Base-by-base conservation (phyloP, 2,113 vertebrate species). In the Ammodytes dubius region DNA sequence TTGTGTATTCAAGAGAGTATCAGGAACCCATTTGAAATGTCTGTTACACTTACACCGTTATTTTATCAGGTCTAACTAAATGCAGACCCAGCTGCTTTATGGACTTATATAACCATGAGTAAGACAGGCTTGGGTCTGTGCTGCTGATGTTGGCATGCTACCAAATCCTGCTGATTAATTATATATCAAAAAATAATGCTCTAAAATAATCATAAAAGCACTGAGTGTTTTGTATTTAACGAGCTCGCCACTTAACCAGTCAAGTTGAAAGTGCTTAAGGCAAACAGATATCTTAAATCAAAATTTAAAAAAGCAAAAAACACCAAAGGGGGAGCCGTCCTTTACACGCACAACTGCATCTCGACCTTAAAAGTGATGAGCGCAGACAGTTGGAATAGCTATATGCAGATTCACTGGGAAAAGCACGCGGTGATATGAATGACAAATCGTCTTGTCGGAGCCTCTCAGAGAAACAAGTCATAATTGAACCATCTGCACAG, bases 401-500 rank as follows among this genome's bases (percentile, higher is more conserved):
- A 54, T 81, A 49, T 76, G 59, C 56, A 64, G 15, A 84, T 74
- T 70, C 43, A 47, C 45, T 50, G 17, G 27, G 52, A 47, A 27
- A 27, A n/a, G 42, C 46, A 56, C 50, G 27, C 27, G 42, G 71
- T 70, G 78, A 82, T 77, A 42, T n/a, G 50, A 37, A 79, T 66
- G 76, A 86, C 81, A 86, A 84, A 82, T 5, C 27, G 37, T 73
- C 40, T 47, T 53, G 50, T 74, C 80, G 15, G 70, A 39, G 65
- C 70, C 70, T 79, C 76, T 77, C 47, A 42, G 39, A 72, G 56
- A 64, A 27, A 71, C 42, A 68, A 72, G 56, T 63, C 80, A 85
- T 77, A 87, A 89, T 70, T 85, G 76, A 88, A 68, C 74, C 87
- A 86, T 84, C 79, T 88, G 79, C 76, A 69, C 79, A 39, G 69